Evolutionary conservation across 1,140 invertebrate species (phyloP).

Genomic region (Theocolax elegans): DNA sequence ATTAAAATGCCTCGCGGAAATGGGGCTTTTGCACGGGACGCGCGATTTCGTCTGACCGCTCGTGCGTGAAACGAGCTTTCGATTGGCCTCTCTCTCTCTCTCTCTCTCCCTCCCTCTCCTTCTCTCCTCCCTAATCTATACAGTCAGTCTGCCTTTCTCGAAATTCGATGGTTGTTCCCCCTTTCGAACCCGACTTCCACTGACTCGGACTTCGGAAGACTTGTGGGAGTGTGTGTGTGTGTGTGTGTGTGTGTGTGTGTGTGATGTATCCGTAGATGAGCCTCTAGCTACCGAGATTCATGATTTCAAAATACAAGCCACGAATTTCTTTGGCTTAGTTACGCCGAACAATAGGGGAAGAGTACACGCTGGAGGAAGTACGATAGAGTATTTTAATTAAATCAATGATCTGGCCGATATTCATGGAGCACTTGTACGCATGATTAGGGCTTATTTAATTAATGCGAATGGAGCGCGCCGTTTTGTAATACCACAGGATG

Average conservation of each 20-base stretch:
- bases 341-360: not conserved
- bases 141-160: not conserved
- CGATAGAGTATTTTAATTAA: conserved; percentile 25
- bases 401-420: not conserved
- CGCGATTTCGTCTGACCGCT: conserved; percentile 42
- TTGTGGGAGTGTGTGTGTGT: too few species aligned
- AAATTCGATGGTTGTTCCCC: too few species aligned
- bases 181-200: too few species aligned
- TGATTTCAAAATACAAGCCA: conserved; percentile 10
- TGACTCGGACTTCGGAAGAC: too few species aligned
- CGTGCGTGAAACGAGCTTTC: conserved; percentile 52
- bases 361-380: not conserved
- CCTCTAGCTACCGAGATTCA: conserved; percentile 17
- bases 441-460: conserved; percentile 11
- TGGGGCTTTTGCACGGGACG: conserved; percentile 17
- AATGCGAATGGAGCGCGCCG: too few species aligned
- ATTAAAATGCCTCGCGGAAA: conserved; percentile 49
- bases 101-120: too few species aligned
- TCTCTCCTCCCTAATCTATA: conserved; percentile 41
- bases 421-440: not conserved
- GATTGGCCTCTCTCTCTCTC: conserved; percentile 43
- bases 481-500: too few species aligned
- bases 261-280: too few species aligned
- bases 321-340: not conserved
- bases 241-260: too few species aligned